A percentile compares a stretch with the other conserved stretches of the same genome.
Evolutionary conservation across 2,113 vertebrate species (phyloP).

Genomic region (Micronycteris hirsuta): DNA sequence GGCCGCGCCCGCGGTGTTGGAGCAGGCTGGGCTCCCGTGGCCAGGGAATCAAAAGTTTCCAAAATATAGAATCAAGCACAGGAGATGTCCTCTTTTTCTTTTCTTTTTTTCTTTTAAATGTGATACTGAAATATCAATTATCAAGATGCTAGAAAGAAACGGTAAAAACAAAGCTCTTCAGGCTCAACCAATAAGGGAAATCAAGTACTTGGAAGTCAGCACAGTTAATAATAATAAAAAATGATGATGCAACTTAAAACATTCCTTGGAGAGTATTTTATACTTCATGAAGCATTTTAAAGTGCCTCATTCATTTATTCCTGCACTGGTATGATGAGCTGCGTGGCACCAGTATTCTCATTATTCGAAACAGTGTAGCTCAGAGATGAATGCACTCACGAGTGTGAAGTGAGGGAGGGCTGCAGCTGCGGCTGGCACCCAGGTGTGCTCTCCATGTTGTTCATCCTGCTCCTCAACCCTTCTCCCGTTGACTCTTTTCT

Average conservation of each 20-base stretch:
- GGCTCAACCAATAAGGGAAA: constrained; percentile 48
- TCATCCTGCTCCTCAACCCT: neutral
- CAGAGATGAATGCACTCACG: neutral
- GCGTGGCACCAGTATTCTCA: neutral
- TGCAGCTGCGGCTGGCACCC: neutral
- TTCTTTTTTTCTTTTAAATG: neutral
- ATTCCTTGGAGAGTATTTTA: constrained; percentile 15
- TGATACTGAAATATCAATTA: neutral
- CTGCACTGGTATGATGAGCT: neutral
- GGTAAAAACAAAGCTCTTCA: constrained; percentile 17
- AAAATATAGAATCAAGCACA: neutral
- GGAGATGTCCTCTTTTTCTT: neutral
- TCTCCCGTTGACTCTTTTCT: neutral
- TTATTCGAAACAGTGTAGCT: neutral
- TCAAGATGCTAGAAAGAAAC: constrained; percentile 23
- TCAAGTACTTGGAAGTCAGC: constrained; percentile 15
- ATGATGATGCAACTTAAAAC: constrained; percentile 26
- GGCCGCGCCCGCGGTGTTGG: neutral
- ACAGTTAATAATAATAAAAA: constrained; percentile 35
- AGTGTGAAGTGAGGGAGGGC: neutral
- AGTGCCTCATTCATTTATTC: neutral
- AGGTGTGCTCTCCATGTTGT: neutral
- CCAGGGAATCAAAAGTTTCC: neutral
- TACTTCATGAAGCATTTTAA: constrained; percentile 22
- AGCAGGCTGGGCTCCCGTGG: neutral